Evolutionary conservation across 2,113 vertebrate species (phyloP).

Genomic region (Anguilla japonica): DNA sequence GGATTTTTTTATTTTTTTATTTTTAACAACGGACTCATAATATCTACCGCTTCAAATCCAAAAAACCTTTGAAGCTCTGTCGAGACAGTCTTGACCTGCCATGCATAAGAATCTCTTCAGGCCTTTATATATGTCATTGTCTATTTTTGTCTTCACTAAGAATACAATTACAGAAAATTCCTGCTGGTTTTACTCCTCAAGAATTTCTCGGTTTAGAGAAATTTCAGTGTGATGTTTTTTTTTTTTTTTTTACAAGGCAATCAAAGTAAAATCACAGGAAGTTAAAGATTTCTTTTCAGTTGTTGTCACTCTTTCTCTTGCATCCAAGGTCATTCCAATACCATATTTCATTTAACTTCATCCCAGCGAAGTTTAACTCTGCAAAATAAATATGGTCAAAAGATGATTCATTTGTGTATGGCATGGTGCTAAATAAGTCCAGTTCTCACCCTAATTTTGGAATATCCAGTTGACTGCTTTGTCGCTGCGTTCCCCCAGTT

Average conservation of each 20-base stretch:
- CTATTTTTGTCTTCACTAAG: not conserved
- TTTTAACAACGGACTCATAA: not conserved
- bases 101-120: not conserved
- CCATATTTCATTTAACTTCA: not conserved
- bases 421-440: not conserved
- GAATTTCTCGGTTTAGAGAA: not conserved
- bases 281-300: not conserved
- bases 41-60: not conserved
- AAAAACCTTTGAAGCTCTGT: not conserved
- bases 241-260: not conserved
- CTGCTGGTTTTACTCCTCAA: not conserved
- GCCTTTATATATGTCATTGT: not conserved
- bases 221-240: not conserved
- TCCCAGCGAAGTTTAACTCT: not conserved
- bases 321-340: not conserved
- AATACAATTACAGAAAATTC: not conserved
- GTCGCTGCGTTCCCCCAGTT: too few species aligned
- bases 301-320: not conserved
- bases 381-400: not conserved
- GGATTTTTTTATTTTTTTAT: not conserved
- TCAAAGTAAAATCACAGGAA: not conserved
- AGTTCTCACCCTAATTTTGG: too few species aligned
- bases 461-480: too few species aligned
- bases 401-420: too few species aligned
- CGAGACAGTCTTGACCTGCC: not conserved